Conservation (phyloP, 2,113 vertebrate genomes). For the Mystacornis crossleyi region DNA sequence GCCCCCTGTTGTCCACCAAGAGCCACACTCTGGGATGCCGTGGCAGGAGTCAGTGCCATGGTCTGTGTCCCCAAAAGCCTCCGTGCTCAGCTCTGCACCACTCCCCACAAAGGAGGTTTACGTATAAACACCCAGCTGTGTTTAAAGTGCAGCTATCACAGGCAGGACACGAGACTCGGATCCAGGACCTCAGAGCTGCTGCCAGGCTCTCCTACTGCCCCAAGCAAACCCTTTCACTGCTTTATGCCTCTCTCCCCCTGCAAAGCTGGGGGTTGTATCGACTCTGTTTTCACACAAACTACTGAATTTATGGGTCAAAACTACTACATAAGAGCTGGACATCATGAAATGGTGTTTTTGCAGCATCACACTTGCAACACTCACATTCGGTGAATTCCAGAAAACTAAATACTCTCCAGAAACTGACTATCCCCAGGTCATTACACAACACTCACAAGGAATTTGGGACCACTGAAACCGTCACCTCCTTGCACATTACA, state of each 20-base stretch:
- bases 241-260: neutral
- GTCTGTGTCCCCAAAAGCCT: neutral
- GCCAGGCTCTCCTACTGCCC: neutral
- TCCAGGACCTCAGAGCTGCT: neutral
- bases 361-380: neutral
- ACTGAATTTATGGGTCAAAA: neutral
- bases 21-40: neutral
- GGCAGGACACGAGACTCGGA: accelerated
- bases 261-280: neutral
- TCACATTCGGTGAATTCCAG: neutral
- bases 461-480: neutral
- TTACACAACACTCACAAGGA: neutral
- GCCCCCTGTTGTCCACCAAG: accelerated
- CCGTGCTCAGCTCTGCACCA: neutral
- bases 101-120: neutral
- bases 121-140: neutral
- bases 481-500: neutral
- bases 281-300: neutral
- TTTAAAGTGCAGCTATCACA: neutral
- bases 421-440: neutral
- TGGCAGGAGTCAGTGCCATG: neutral
- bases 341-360: neutral
- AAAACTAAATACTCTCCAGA: neutral
- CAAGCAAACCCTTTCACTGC: neutral
- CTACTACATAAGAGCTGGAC: neutral